These are phyloP conservation scores for Theonella swinhoei DNA, from an alignment of 37 sponge, comb jelly and placozoan species.

Conservation along the genomic window DNA sequence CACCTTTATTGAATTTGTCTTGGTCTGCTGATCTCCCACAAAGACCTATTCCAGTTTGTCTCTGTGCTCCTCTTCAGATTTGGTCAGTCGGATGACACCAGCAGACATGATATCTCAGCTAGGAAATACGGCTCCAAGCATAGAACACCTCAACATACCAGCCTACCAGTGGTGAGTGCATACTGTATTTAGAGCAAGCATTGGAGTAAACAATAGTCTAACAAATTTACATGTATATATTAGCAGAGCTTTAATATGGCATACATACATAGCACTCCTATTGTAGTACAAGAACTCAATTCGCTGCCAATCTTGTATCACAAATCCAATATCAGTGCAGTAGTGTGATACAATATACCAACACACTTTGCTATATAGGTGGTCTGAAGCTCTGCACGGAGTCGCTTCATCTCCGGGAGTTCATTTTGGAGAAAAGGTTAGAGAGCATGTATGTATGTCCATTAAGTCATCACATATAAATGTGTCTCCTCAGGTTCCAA, in stretches of 20 bases:
- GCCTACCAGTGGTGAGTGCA: conserved; percentile 73
- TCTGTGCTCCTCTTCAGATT: conserved; percentile 34
- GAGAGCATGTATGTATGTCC: not conserved
- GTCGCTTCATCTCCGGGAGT: conserved; percentile 80
- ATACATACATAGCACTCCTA: too few relatives aligned
- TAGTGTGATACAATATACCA: too few relatives aligned
- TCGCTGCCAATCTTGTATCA: too few relatives aligned
- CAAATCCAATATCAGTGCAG: too few relatives aligned
- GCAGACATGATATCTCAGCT: conserved; percentile 74
- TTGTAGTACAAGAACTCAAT: too few relatives aligned
- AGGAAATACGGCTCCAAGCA: conserved; percentile 44
- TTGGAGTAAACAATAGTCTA: not conserved
- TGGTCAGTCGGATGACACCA: conserved; percentile 38
- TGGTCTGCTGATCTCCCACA: too few relatives aligned
- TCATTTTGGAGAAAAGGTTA: conserved; percentile 72
- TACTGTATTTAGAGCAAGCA: not conserved
- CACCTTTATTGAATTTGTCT: too few relatives aligned
- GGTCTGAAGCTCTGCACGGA: conserved; percentile 88
- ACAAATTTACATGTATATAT: not conserved
- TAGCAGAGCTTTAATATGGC: too few relatives aligned
- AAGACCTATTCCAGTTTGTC: not conserved
- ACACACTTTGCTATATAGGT: too few relatives aligned
- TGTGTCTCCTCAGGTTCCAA: conserved; percentile 18
- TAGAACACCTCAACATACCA: conserved; percentile 56
- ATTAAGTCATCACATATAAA: not conserved